Conservation (phyloP, 2,797 vertebrate genomes). For the Naso thynnoides region DNA sequence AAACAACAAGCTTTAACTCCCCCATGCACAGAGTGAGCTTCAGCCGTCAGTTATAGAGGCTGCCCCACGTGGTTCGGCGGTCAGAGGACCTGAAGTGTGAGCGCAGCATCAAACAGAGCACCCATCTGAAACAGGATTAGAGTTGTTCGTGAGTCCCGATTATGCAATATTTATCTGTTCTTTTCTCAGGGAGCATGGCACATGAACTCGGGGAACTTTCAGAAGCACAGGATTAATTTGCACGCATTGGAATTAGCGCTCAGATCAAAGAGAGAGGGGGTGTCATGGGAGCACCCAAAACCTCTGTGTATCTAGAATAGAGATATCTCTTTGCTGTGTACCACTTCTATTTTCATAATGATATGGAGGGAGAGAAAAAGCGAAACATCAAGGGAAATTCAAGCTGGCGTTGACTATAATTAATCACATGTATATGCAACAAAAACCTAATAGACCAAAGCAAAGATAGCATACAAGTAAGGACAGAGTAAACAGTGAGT, state of each 20-base stretch:
- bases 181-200: constrained; percentile 66
- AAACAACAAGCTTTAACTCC: constrained; percentile 41
- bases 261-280: constrained; percentile 79
- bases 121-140: constrained; percentile 75
- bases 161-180: constrained; percentile 79
- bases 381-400: constrained; percentile 61
- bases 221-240: constrained; percentile 80
- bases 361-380: constrained; percentile 37
- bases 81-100: constrained; percentile 63
- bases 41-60: constrained; percentile 33
- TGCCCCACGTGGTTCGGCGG: constrained; percentile 33
- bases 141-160: constrained; percentile 54
- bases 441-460: constrained; percentile 61
- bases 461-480: constrained; percentile 44
- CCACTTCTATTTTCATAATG: constrained; percentile 71
- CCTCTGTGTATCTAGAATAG: constrained; percentile 64
- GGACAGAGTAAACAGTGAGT: constrained; percentile 61
- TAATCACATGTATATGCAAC: constrained; percentile 59
- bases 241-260: constrained; percentile 77
- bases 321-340: constrained; percentile 67
- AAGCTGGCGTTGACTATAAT: constrained; percentile 62
- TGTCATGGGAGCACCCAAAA: constrained; percentile 72
- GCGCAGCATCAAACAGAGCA: constrained; percentile 71
- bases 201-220: constrained; percentile 78
- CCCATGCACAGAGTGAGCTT: constrained; percentile 19